phyloP scores from a whole-genome alignment of 2,113 vertebrate species.

The Tetrao urogallus region DNA sequence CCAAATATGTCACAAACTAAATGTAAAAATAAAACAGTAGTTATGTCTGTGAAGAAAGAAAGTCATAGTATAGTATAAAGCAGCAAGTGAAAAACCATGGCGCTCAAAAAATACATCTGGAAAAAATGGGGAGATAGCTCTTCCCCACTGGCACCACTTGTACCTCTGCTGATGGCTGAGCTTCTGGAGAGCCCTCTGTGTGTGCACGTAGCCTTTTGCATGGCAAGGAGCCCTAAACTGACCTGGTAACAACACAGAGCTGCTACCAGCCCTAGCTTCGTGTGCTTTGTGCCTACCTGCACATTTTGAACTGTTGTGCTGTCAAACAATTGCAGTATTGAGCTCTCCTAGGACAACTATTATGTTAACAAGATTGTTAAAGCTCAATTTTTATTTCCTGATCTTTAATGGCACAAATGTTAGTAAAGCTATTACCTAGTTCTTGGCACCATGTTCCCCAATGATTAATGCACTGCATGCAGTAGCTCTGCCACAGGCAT shows the following conservation, averaged over 20 bases:
- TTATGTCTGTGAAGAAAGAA: background rate
- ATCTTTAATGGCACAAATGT: constrained; percentile 16
- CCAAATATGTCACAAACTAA: background rate
- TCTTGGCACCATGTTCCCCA: background rate
- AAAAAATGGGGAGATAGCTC: background rate
- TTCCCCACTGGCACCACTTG: accelerated
- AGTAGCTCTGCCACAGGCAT: background rate
- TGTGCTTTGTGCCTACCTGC: accelerated
- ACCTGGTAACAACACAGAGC: background rate
- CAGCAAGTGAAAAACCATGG: background rate
- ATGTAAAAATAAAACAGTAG: background rate
- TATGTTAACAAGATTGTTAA: background rate
- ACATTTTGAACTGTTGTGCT: accelerated
- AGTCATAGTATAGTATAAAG: accelerated
- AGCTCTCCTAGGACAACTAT: background rate
- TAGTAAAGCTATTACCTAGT: constrained; percentile 6
- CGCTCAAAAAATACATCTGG: background rate
- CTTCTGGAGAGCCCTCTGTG: background rate
- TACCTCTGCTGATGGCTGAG: background rate
- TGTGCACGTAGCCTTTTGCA: background rate
- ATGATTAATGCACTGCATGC: constrained; percentile 6
- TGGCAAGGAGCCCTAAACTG: background rate
- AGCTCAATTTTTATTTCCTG: background rate
- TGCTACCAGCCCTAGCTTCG: background rate
- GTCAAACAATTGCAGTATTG: background rate